phyloP scores from a whole-genome alignment of 2,797 vertebrate species.

The Chelon auratus region DNA sequence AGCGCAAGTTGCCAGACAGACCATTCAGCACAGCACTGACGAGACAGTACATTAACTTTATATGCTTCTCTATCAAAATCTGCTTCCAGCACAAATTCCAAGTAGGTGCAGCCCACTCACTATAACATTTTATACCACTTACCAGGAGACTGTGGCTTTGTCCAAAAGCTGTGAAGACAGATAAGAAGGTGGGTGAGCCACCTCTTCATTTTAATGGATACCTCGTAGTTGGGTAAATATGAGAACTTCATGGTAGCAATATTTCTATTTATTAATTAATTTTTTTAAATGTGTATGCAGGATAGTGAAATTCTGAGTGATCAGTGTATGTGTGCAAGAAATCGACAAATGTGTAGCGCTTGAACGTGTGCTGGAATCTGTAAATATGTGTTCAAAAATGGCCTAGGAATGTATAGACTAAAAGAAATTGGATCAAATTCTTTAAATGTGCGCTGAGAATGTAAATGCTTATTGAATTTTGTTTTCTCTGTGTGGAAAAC shows the following conservation, averaged over 20 bases:
- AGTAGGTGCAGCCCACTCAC: constrained; percentile 10
- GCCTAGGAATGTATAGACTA: too few species aligned
- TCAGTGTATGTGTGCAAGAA: background rate
- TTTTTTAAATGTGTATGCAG: background rate
- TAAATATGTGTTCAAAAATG: too few species aligned
- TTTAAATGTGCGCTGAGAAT: too few species aligned
- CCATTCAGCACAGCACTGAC: background rate
- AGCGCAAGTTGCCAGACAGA: background rate
- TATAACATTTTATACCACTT: background rate
- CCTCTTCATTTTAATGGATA: too few species aligned
- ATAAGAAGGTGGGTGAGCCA: too few species aligned
- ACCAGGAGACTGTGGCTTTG: background rate
- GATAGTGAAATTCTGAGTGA: background rate
- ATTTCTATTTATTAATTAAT: background rate
- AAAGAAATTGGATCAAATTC: too few species aligned
- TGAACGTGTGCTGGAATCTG: too few species aligned
- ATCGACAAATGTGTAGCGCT: too few species aligned
- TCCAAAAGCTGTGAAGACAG: background rate
- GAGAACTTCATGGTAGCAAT: background rate
- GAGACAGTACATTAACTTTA: constrained; percentile 23
- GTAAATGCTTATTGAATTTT: too few species aligned
- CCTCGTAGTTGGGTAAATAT: background rate
- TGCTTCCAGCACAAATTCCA: background rate
- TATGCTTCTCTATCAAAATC: constrained; percentile 22
- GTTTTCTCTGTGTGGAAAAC: too few species aligned